phyloP scores from a whole-genome alignment of 1,140 invertebrate species.

The Drosophila tani region DNA sequence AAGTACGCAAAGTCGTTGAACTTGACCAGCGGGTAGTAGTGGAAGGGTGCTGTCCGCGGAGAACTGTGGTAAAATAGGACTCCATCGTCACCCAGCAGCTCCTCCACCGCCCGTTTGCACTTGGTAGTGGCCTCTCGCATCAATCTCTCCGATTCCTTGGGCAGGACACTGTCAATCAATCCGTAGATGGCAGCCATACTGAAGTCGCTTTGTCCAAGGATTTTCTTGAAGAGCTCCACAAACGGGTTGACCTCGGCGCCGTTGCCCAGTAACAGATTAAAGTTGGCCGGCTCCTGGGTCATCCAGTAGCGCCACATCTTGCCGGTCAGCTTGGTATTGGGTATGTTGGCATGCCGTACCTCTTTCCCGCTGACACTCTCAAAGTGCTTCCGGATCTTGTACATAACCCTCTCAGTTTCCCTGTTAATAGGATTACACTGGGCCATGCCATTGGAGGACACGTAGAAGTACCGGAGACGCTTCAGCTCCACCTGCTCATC shows the following conservation, averaged over 20 bases:
- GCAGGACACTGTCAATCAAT: slow-evolving; percentile 88
- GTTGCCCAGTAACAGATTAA: slow-evolving; percentile 88
- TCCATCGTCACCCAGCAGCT: slow-evolving; percentile 91
- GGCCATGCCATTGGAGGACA: slow-evolving; percentile 89
- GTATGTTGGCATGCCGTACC: slow-evolving; percentile 85
- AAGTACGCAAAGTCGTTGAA: slow-evolving; percentile 96
- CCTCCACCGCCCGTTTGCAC: slow-evolving; percentile 88
- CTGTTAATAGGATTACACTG: slow-evolving; percentile 89
- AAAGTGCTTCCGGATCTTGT: slow-evolving; percentile 84
- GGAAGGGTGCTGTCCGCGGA: slow-evolving; percentile 93
- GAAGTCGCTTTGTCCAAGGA: slow-evolving; percentile 87
- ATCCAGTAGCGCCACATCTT: slow-evolving; percentile 91
- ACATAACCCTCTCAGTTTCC: slow-evolving; percentile 89
- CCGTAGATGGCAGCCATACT: slow-evolving; percentile 89
- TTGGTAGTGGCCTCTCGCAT: slow-evolving; percentile 87
- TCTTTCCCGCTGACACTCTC: slow-evolving; percentile 52
- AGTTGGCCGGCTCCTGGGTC: slow-evolving; percentile 88
- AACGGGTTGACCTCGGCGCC: slow-evolving; percentile 86
- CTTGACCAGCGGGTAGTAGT: slow-evolving; percentile 91
- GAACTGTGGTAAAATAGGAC: slow-evolving; percentile 94
- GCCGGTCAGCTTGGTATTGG: slow-evolving; percentile 88
- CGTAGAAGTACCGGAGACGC: slow-evolving; percentile 91
- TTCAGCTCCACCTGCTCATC: slow-evolving; percentile 88
- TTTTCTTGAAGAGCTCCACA: slow-evolving; percentile 87
- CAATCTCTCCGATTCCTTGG: slow-evolving; percentile 88